These are phyloP conservation scores for Euplagia quadripunctaria DNA, from an alignment of 2,888 invertebrate genomes.

Conservation along the genomic window DNA sequence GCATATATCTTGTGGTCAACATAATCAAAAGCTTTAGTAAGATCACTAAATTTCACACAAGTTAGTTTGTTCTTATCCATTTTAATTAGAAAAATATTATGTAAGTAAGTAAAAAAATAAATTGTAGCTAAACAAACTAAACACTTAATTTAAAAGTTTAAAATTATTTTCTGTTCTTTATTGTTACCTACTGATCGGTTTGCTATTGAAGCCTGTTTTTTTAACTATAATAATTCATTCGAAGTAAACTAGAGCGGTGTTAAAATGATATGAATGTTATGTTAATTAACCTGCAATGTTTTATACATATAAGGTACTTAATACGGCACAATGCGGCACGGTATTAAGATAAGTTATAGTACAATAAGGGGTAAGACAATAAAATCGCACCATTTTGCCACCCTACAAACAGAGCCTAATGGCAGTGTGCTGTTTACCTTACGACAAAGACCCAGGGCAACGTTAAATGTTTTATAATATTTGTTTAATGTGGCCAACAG, in stretches of 20 bases:
- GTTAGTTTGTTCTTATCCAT: too few relatives aligned
- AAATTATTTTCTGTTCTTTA: too few relatives aligned
- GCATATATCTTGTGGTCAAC: too few relatives aligned
- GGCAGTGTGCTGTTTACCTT: slow-evolving; percentile 64
- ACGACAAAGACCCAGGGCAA: slow-evolving; percentile 56
- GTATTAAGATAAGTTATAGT: slow-evolving; percentile 33
- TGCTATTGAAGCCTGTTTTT: neutral
- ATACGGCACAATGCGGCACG: slow-evolving; percentile 4
- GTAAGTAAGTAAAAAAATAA: too few relatives aligned
- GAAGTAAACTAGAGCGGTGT: neutral
- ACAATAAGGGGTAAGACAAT: slow-evolving; percentile 40
- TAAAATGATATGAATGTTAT: neutral
- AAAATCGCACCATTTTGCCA: slow-evolving; percentile 43
- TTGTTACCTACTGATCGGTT: too few relatives aligned
- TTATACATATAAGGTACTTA: slow-evolving; percentile 3
- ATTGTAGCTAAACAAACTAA: too few relatives aligned
- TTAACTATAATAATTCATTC: neutral
- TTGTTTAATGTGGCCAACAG: slow-evolving; percentile 62
- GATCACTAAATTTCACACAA: too few relatives aligned
- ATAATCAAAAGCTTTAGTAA: too few relatives aligned
- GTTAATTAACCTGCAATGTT: slow-evolving; percentile 5
- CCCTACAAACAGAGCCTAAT: slow-evolving; percentile 54
- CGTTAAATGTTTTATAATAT: slow-evolving; percentile 70
- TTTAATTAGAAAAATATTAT: too few relatives aligned
- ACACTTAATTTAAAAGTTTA: too few relatives aligned